Evolutionary conservation across 2,888 invertebrate species (phyloP).

Genomic region (Stenchaetothrips biformis): DNA sequence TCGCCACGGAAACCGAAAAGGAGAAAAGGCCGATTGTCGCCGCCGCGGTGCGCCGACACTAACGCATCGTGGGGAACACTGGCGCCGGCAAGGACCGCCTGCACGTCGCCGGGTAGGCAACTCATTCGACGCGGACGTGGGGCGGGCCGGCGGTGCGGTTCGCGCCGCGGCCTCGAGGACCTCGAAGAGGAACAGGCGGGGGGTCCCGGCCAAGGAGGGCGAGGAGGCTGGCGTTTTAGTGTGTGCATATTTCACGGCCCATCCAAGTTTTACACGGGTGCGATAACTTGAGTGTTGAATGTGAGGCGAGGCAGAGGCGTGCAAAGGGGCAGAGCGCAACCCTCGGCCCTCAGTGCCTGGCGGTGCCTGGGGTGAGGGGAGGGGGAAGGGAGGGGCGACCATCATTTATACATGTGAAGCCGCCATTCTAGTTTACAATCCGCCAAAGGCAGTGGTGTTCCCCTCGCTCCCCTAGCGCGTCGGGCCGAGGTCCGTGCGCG

Average conservation of each 20-base stretch:
- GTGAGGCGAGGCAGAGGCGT: constrained; percentile 7
- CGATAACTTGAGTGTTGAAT: constrained; percentile 22
- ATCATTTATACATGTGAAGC: constrained; percentile 23
- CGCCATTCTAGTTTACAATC: constrained; percentile 23
- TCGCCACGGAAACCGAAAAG: no score
- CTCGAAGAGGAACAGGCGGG: neutral
- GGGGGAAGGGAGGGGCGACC: neutral
- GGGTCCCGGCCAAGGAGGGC: neutral
- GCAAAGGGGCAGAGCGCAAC: neutral
- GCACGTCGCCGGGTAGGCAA: no score
- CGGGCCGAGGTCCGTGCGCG: no score
- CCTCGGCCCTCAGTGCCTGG: neutral
- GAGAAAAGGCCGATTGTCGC: neutral
- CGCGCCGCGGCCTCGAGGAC: neutral
- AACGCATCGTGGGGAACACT: no score
- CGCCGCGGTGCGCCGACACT: neutral
- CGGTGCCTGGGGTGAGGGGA: neutral
- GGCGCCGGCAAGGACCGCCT: no score
- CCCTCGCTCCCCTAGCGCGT: no score
- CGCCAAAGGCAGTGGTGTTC: neutral
- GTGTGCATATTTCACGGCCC: constrained; percentile 6
- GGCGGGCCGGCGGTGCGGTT: neutral
- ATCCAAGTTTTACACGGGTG: constrained; percentile 23
- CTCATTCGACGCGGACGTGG: no score
- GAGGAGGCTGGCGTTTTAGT: neutral